Percentiles rank a stretch among this genome's conserved stretches.
phyloP scores from a whole-genome alignment of 2,113 vertebrate species.

The Bos taurus region ARS-UCD2.0 NC_037343.1:38001501-38002000 shows the following conservation, averaged over 20 bases:
- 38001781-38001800: neutral
- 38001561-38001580: neutral
- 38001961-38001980: neutral
- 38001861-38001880: neutral
- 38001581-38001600: neutral
- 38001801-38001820: neutral
- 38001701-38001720: neutral
- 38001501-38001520: constrained; percentile 23
- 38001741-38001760: neutral
- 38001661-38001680: neutral
- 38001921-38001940: neutral
- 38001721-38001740: neutral
- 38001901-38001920: neutral
- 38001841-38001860: neutral
- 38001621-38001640: neutral
- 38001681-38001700: neutral
- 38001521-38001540: neutral
- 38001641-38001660: neutral
- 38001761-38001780: neutral
- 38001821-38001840: neutral
- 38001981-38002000: neutral
- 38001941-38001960: neutral
- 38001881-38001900: neutral
- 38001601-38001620: neutral
- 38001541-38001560: neutral